These are phyloP conservation scores for Pantala flavescens DNA, from an alignment of 1,140 invertebrate species.

Conservation along the genomic window DNA sequence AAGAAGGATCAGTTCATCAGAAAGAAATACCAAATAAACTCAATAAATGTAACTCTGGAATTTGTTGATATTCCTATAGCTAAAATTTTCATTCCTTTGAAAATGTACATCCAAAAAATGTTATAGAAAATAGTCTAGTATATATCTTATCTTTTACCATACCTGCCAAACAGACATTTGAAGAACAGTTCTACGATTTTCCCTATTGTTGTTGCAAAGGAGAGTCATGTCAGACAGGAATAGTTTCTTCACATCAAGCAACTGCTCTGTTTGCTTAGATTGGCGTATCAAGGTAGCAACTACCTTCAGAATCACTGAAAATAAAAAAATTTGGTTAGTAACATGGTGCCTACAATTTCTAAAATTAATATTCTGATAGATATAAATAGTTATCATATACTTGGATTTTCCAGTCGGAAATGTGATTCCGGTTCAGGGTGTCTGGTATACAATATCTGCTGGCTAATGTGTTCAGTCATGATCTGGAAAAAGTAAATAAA, in stretches of 20 bases:
- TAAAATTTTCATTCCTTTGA: no score
- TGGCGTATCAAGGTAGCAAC: constrained; percentile 93
- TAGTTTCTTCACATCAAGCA: constrained; percentile 89
- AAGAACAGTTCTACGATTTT: constrained; percentile 91
- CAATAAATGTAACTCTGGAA: no score
- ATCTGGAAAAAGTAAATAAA: constrained; percentile 44
- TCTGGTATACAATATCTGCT: constrained; percentile 82
- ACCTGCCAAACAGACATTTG: constrained; percentile 99
- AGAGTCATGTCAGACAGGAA: constrained; percentile 97
- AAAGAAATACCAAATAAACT: no score
- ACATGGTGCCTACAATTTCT: constrained; percentile 4
- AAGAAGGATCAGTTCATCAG: no score
- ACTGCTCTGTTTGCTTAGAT: constrained; percentile 83
- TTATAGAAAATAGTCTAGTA: no score
- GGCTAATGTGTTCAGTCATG: constrained; percentile 91
- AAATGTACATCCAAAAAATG: no score
- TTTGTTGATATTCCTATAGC: no score
- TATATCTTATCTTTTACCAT: constrained; percentile 26
- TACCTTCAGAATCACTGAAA: constrained; percentile 93
- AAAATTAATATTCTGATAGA: background rate
- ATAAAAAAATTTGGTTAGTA: background rate
- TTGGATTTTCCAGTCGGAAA: constrained; percentile 93
- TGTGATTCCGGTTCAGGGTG: constrained; percentile 90
- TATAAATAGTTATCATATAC: constrained; percentile 38
- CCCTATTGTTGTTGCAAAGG: constrained; percentile 92